Percentiles rank a stretch among this genome's conserved stretches.
phyloP scores from a whole-genome alignment of 2,797 vertebrate genomes.

The Cuniculus paca region DNA sequence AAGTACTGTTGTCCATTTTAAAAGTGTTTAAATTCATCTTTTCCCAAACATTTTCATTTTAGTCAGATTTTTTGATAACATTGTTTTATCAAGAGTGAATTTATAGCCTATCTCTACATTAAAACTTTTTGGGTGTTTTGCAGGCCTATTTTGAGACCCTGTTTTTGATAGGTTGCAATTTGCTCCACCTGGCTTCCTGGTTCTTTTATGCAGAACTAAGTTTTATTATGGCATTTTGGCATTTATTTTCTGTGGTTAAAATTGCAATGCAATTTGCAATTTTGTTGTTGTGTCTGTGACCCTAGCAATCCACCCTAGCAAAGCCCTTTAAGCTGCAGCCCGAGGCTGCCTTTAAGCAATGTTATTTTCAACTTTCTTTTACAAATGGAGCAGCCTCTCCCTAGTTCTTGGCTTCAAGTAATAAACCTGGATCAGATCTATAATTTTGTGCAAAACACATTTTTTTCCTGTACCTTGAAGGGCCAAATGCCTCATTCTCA shows the following conservation, averaged over 20 bases:
- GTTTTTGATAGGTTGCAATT: conserved; percentile 27
- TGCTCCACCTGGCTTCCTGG: conserved; percentile 31
- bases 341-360: conserved; percentile 56
- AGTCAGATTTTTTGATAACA: conserved; percentile 30
- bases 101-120: background rate
- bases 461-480: conserved; percentile 68
- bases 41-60: background rate
- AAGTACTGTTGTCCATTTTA: background rate
- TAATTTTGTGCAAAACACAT: conserved; percentile 73
- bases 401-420: conserved; percentile 58
- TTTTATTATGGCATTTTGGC: conserved; percentile 51
- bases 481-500: conserved; percentile 58
- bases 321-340: conserved; percentile 48
- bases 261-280: conserved; percentile 56
- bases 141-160: background rate
- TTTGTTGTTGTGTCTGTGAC: conserved; percentile 58
- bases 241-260: conserved; percentile 40
- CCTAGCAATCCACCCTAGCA: conserved; percentile 33
- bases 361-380: conserved; percentile 70
- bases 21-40: background rate
- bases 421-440: conserved; percentile 71
- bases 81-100: conserved; percentile 23
- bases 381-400: conserved; percentile 52
- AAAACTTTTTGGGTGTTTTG: conserved; percentile 31
- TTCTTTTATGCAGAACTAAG: conserved; percentile 10